phyloP scores from a whole-genome alignment of 2,888 invertebrate species.

The Tortricodes alternella region DNA sequence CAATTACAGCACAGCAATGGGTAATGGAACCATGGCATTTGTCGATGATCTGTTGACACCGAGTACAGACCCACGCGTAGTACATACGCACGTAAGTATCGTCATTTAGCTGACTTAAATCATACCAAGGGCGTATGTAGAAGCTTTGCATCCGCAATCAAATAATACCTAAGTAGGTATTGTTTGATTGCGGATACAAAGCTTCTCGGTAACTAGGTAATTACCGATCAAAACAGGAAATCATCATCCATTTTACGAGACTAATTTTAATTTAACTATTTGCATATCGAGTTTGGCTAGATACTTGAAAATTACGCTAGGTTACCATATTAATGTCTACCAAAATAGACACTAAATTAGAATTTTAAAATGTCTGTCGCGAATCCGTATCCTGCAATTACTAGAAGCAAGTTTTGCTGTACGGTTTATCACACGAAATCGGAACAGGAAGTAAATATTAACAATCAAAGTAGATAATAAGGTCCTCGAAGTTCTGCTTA shows the following conservation, averaged over 20 bases:
- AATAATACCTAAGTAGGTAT: slow-evolving; percentile 12
- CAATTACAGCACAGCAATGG: slow-evolving; percentile 23
- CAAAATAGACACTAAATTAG: background rate
- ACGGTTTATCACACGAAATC: too few species aligned
- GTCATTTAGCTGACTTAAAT: slow-evolving; percentile 45
- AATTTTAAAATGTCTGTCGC: slow-evolving; percentile 1
- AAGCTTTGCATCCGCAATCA: slow-evolving; percentile 49
- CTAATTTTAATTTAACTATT: slow-evolving; percentile 32
- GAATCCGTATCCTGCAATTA: slow-evolving; percentile 6
- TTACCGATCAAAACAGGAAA: slow-evolving; percentile 22
- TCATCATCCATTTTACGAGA: slow-evolving; percentile 4
- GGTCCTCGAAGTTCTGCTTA: too few species aligned
- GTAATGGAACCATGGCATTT: slow-evolving; percentile 55
- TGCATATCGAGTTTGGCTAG: slow-evolving; percentile 39
- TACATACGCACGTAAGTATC: slow-evolving; percentile 36
- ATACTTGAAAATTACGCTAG: slow-evolving; percentile 24
- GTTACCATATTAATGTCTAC: slow-evolving; percentile 7
- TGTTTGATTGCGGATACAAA: too few species aligned
- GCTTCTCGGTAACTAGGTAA: too few species aligned
- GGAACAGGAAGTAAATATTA: too few species aligned
- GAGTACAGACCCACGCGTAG: slow-evolving; percentile 39
- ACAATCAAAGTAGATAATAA: too few species aligned
- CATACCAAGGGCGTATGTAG: slow-evolving; percentile 46
- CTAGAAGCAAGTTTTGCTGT: background rate
- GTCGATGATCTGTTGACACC: slow-evolving; percentile 35